Evolutionary conservation across 2,888 invertebrate genomes (phyloP), one percentile per base, ranked within the genome.

Genomic region (Microplitis deprimator): DNA sequence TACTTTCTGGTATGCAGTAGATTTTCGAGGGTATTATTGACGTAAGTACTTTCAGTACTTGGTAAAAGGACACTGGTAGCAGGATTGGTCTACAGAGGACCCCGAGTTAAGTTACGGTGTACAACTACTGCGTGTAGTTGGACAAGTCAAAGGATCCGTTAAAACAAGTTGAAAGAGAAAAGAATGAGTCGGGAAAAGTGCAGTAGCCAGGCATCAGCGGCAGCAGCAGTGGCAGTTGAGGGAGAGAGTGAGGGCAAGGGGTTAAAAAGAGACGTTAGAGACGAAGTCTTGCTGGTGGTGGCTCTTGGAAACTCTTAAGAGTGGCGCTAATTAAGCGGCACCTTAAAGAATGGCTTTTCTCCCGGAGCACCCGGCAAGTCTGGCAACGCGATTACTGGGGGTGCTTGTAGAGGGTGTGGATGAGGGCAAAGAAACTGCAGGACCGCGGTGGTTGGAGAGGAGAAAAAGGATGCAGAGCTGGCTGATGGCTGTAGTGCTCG

Each of bases 261-360:
- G 50, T 13, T 50, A 13, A 50, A 50, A 50, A 50, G 50, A 50
- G 50, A 71, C 74, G 74, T 62, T 16, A 17, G 68, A 71, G 75
- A 65, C 17, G 60, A 69, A 41, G 50, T 50, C 50, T 50, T 13
- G 13, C 50, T 50, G 50, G 50, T 13, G 50, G 50, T 50, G 73
- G 68, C 77, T 75, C n/a, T 79, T 79, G 81, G 84, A 84, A 85
- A 85, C 85, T 84, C 82, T 79, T 83, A 82, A 85, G 85, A 84
- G 81, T 82, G 81, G 82, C 81, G 85, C 85, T 86, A 86, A 86
- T 86, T 86, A 86, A 86, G 84, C 85, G 84, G 80, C 85, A 85
- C 81, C 82, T 83, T 79, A 83, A 85, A 85, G 85, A 85, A 85
- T 84, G 80, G 83, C 68, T 76, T 73, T 76, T 29, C 64, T n/a